A percentile compares a stretch with the other conserved stretches of the same genome.
These are phyloP conservation scores for Periophthalmodon schlosseri DNA, from an alignment of 2,113 vertebrate species.

Conservation along the genomic window DNA sequence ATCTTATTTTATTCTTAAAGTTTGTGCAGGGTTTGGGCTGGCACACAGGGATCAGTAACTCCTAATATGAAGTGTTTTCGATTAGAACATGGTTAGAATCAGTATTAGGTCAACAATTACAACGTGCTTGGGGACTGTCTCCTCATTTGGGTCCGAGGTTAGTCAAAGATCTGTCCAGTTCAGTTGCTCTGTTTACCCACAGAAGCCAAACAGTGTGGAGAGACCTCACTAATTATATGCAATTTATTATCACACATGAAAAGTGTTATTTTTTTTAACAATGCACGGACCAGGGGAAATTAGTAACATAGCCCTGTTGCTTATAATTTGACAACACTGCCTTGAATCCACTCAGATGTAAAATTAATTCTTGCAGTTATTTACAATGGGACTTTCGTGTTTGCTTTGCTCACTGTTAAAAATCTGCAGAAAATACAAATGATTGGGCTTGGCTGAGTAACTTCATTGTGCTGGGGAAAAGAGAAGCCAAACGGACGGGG, in stretches of 20 bases:
- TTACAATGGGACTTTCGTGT: slow-evolving; percentile 75
- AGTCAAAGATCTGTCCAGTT: slow-evolving; percentile 37
- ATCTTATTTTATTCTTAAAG: not conserved
- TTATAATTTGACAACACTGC: slow-evolving; percentile 74
- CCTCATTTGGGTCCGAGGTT: slow-evolving; percentile 55
- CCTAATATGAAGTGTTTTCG: not conserved
- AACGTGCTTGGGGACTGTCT: slow-evolving; percentile 31
- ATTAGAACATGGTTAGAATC: slow-evolving; percentile 54
- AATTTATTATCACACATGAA: slow-evolving; percentile 73
- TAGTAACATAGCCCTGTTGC: slow-evolving; percentile 75
- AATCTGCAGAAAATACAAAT: slow-evolving; percentile 76
- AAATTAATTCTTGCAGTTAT: slow-evolving; percentile 78
- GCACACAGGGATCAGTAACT: too few relatives aligned
- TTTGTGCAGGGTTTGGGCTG: not conserved
- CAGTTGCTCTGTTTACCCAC: slow-evolving; percentile 39
- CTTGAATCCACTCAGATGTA: slow-evolving; percentile 78
- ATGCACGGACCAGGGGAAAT: slow-evolving; percentile 74
- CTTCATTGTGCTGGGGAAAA: slow-evolving; percentile 71
- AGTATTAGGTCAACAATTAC: slow-evolving; percentile 50
- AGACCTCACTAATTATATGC: slow-evolving; percentile 67
- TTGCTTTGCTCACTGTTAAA: slow-evolving; percentile 72
- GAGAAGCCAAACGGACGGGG: slow-evolving; percentile 68
- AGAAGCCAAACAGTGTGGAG: slow-evolving; percentile 51
- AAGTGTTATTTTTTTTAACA: slow-evolving; percentile 62
- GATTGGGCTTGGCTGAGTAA: slow-evolving; percentile 75